Evolutionary conservation across 2,888 invertebrate species (phyloP).

Genomic region (Idaea straminata): DNA sequence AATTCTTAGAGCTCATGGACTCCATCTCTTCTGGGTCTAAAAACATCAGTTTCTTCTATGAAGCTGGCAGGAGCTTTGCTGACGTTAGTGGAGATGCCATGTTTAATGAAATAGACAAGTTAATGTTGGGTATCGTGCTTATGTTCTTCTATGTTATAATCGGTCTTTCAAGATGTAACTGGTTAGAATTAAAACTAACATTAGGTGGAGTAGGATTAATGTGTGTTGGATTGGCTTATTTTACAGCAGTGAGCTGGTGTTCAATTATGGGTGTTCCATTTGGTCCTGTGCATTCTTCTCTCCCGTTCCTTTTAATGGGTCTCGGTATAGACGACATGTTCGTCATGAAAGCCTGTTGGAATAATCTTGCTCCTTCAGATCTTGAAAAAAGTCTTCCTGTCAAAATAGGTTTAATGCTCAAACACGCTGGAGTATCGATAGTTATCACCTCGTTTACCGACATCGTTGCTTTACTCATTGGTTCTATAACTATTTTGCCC

Average conservation of each 20-base stretch:
- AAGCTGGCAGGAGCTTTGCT: conserved; percentile 86
- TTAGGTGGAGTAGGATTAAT: conserved; percentile 85
- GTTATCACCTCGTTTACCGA: conserved; percentile 91
- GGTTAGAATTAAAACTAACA: conserved; percentile 85
- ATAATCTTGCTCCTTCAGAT: conserved; percentile 79
- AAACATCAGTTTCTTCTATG: conserved; percentile 75
- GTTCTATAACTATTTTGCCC: conserved; percentile 89
- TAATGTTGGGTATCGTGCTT: conserved; percentile 83
- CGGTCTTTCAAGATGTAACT: conserved; percentile 86
- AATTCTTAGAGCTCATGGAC: conserved; percentile 73
- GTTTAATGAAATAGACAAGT: conserved; percentile 86
- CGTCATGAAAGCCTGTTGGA: conserved; percentile 90
- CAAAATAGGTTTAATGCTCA: conserved; percentile 84
- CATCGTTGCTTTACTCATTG: conserved; percentile 88
- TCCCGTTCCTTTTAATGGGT: conserved; percentile 90
- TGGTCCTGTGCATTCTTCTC: conserved; percentile 89
- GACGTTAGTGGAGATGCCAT: conserved; percentile 85
- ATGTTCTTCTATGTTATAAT: conserved; percentile 88
- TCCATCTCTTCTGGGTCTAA: conserved; percentile 47
- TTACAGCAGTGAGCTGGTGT: conserved; percentile 86
- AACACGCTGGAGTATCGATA: conserved; percentile 91
- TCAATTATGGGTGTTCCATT: conserved; percentile 86
- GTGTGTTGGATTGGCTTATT: conserved; percentile 86
- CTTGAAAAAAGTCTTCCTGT: conserved; percentile 79
- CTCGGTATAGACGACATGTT: conserved; percentile 92